Percentiles rank a stretch among this genome's conserved stretches.
Evolutionary conservation across 2,113 vertebrate genomes (phyloP).

Genomic region (Hymenochirus boettgeri): DNA sequence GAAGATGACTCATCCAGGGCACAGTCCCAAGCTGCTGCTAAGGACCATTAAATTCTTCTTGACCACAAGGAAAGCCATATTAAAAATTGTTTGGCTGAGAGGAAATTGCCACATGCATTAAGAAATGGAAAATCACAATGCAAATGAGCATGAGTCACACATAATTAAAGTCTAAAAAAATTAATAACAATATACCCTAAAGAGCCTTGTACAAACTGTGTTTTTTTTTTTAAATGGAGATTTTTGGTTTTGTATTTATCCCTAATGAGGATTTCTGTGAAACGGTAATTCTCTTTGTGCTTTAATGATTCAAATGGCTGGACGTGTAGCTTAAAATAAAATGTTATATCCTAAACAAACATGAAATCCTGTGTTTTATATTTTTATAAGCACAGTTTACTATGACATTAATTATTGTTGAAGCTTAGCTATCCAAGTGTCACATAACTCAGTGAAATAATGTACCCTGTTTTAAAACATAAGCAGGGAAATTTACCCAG

Average conservation of each 20-base stretch:
- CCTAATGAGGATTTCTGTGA: neutral
- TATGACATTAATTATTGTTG: too few species aligned
- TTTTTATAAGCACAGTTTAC: too few species aligned
- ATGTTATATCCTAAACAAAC: too few species aligned
- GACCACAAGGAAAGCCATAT: constrained; percentile 54
- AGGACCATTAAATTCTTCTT: constrained; percentile 59
- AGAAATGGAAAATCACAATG: constrained; percentile 51
- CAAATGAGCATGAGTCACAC: constrained; percentile 58
- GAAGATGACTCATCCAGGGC: constrained; percentile 56
- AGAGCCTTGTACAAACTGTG: constrained; percentile 4
- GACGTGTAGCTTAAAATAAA: too few species aligned
- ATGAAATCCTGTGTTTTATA: too few species aligned
- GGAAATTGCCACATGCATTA: constrained; percentile 51
- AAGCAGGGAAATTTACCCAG: too few species aligned
- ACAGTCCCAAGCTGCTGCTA: constrained; percentile 53
- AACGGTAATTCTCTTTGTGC: neutral
- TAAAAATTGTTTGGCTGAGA: constrained; percentile 53
- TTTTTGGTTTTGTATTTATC: constrained; percentile 4
- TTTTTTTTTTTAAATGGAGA: neutral
- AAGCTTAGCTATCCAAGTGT: too few species aligned
- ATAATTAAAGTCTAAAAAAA: constrained; percentile 50
- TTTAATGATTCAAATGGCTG: neutral
- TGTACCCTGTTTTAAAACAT: too few species aligned
- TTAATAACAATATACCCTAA: constrained; percentile 41
- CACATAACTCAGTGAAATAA: too few species aligned